Conservation (phyloP, 2,113 vertebrate species). For the Cichladusa arquata region DNA sequence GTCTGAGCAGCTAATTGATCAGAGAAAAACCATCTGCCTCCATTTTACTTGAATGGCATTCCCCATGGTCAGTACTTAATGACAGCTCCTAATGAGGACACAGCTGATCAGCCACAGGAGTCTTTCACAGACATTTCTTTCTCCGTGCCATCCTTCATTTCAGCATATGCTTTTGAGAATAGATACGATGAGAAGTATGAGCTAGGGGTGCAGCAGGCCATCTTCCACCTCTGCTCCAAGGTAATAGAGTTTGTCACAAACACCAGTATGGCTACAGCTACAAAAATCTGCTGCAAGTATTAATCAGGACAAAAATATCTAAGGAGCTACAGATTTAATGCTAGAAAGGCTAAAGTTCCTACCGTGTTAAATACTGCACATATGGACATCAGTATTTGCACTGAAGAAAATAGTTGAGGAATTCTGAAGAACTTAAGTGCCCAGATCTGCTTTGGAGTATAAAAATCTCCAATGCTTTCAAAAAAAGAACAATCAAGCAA, state of each 20-base stretch:
- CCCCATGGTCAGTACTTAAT: slow-evolving; percentile 43
- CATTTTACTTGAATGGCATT: slow-evolving; percentile 12
- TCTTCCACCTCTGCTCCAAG: neutral
- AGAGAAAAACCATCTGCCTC: slow-evolving; percentile 48
- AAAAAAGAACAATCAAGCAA: neutral
- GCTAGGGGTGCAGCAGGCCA: neutral
- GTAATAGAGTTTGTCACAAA: neutral
- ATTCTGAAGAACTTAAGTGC: neutral
- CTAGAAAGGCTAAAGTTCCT: neutral
- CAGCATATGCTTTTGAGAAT: neutral
- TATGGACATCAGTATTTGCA: neutral
- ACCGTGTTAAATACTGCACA: neutral
- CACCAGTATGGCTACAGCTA: neutral
- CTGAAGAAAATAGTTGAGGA: neutral
- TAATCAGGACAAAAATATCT: neutral
- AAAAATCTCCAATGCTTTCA: neutral
- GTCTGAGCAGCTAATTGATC: slow-evolving; percentile 58
- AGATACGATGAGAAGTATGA: neutral
- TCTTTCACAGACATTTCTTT: neutral
- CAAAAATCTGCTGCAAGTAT: neutral
- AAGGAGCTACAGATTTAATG: neutral
- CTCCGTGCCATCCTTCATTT: neutral
- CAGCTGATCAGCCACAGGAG: slow-evolving; percentile 28
- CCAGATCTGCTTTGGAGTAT: neutral
- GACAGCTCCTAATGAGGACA: slow-evolving; percentile 35